Base-by-base conservation (phyloP, 2,113 vertebrate genomes). In the Clarias macrocephalus region DNA sequence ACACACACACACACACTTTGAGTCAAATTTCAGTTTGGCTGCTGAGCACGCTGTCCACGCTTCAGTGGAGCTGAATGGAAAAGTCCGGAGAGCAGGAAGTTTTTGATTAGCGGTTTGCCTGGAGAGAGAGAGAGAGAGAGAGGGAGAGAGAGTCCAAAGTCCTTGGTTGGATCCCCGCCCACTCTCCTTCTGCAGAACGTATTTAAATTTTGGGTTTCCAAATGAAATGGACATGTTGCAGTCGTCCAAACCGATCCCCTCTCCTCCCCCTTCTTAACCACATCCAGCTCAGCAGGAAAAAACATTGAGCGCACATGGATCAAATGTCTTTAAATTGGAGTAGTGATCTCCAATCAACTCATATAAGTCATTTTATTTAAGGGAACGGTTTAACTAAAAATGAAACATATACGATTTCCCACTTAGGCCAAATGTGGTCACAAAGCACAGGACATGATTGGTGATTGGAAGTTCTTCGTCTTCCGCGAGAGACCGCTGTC, bases 101-200 rank as follows among this genome's bases (percentile, higher is more conserved):
- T 85, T 88, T 88, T 85, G 80, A 85, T 88, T 85, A 88, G 77
- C 65, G 87, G 84, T 85, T 82, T 82, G 84, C 73, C 82, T 88
- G 62, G 70, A 80, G 75, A 85, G 83, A 85, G 68, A 75, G 83
- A 75, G 70, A 85, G 83, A 54, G 33, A 77, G 72, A 63, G 83
- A 54, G 33, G 63, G 72, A 63, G 66, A 63, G 33, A 48, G 59
- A 81, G 77, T 66, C 42, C 60, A 82, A 82, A 82, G 63, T 65
- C 28, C 42, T 66, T 8, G 8, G 13, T 83, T 83, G 63, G 81
- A 83, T 83, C 18, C 48, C 52, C 30, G n/a, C 65, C 82, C 85
- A 85, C 37, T 66, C 63, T 85, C 60, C 84, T 85, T 85, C 72
- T 80, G 62, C 75, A 57, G 30, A 80, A 70, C 3, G 28, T 80